Evolutionary conservation across 2,797 vertebrate genomes (phyloP).

Genomic region (Melanotaenia nigrans): DNA sequence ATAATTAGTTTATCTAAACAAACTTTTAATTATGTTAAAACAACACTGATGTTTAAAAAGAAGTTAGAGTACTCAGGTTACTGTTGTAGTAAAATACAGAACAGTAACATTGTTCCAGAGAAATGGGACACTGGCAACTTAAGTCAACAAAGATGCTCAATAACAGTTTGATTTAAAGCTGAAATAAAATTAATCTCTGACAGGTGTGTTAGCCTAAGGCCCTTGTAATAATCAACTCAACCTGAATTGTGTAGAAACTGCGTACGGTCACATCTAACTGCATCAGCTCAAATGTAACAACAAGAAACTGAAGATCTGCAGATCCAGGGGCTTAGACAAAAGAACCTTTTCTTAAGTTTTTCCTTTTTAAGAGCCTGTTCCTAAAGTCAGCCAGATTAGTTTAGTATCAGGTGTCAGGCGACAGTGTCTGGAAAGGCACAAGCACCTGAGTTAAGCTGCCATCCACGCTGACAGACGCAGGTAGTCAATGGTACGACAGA

Average conservation of each 20-base stretch:
- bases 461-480: constrained; percentile 47
- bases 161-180: not conserved
- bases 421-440: constrained; percentile 57
- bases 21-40: constrained; percentile 80
- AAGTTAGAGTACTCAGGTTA: constrained; percentile 55
- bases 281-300: constrained; percentile 23
- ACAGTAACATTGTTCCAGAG: not conserved
- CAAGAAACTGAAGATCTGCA: constrained; percentile 49
- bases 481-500: constrained; percentile 23
- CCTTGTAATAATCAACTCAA: not conserved
- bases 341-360: constrained; percentile 71
- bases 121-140: not conserved
- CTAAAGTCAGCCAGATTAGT: constrained; percentile 79
- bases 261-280: constrained; percentile 7
- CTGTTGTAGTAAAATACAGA: constrained; percentile 19
- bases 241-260: not conserved
- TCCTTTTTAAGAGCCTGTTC: constrained; percentile 72
- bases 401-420: constrained; percentile 79
- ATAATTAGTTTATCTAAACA: constrained; percentile 77
- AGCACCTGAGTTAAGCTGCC: constrained; percentile 71
- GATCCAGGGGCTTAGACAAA: constrained; percentile 76
- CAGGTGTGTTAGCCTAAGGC: not conserved
- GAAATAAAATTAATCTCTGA: not conserved
- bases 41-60: constrained; percentile 64
- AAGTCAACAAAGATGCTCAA: not conserved